Percentiles rank a stretch among this genome's conserved stretches.
Conservation (phyloP, 2,888 invertebrate genomes). For the Agrotis segetum region DNA sequence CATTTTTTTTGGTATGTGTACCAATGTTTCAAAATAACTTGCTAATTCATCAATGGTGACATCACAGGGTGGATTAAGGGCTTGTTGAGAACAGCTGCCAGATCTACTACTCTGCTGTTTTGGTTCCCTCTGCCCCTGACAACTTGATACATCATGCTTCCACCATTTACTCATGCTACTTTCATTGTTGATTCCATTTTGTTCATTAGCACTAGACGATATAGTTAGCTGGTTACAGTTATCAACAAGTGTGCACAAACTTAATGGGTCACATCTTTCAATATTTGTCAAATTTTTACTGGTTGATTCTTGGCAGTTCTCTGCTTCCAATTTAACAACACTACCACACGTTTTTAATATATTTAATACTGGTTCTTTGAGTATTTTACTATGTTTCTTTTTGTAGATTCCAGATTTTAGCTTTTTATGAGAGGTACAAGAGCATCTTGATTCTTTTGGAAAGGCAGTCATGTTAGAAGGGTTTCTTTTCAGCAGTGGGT, state of each 20-base stretch:
- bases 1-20: constrained; percentile 99
- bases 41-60: constrained; percentile 98
- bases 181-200: constrained; percentile 57
- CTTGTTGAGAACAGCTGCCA: constrained; percentile 95
- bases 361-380: constrained; percentile 91
- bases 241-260: constrained; percentile 83
- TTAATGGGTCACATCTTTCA: constrained; percentile 75
- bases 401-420: constrained; percentile 77
- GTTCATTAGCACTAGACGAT: constrained; percentile 73
- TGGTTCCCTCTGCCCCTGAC: constrained; percentile 71
- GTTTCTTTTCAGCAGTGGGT: constrained; percentile 55
- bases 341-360: constrained; percentile 78
- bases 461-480: constrained; percentile 62
- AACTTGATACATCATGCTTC: constrained; percentile 73
- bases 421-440: constrained; percentile 75
- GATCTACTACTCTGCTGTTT: constrained; percentile 77
- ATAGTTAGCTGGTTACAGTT: constrained; percentile 86
- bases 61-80: constrained; percentile 94
- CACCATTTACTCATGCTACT: constrained; percentile 79
- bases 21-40: constrained; percentile 98
- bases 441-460: constrained; percentile 75
- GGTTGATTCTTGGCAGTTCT: constrained; percentile 62
- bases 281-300: constrained; percentile 64
- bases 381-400: constrained; percentile 86
- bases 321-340: constrained; percentile 59